Base-by-base conservation (phyloP, 1,140 invertebrate genomes). In the Aphaenogaster rudis region DNA sequence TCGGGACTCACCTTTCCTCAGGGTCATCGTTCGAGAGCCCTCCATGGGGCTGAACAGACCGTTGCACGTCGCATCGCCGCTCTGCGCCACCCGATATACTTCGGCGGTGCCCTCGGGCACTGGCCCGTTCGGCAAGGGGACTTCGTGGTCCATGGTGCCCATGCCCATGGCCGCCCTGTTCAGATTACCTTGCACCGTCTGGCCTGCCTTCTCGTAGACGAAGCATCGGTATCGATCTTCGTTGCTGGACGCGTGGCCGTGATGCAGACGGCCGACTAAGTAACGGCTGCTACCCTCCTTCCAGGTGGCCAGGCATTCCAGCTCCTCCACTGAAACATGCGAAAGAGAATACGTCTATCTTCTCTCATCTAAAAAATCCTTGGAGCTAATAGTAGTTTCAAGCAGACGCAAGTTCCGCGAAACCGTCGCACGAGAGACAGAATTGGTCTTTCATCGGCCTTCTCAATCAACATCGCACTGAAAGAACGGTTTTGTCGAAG, bases 141-240 rank as follows among this genome's bases (percentile, higher is more conserved):
- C 87, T 28, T 94, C 95, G 72, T 94, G 94, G 86, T 95, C 94
- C 80, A 94, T 89, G 74, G 93, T 90, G 72, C 92, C 93, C 78
- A 95, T 94, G 69, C 94, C 90, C 63, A 91, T 92, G 33, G 92
- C 91, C 63, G 94, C 93, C 67, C 94, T 92, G 69, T 92, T 94
- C 79, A 94, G 84, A 66, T 91, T 93, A 48, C 93, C 91, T 77
- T 91, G 88, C 54, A 94, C 92, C 48, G 88, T 93, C 86, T 95
- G 96, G 6, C 91, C 94, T 33, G 96, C 97, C 95, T 97, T 97
- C 95, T 98, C 98, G 95, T 98, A 98, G 52, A 99, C 98, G 96
- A 99, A 99, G 96, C 98, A 99, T 86, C 98, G 96, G 95, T 98
- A 99, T 80, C 98, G 97, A 94, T 99, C 98, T 94, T 99, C 98